A percentile compares a stretch with the other conserved stretches of the same genome.
Evolutionary conservation across 1,140 invertebrate species (phyloP).

Genomic region (Meloidogyne floridensis): DNA sequence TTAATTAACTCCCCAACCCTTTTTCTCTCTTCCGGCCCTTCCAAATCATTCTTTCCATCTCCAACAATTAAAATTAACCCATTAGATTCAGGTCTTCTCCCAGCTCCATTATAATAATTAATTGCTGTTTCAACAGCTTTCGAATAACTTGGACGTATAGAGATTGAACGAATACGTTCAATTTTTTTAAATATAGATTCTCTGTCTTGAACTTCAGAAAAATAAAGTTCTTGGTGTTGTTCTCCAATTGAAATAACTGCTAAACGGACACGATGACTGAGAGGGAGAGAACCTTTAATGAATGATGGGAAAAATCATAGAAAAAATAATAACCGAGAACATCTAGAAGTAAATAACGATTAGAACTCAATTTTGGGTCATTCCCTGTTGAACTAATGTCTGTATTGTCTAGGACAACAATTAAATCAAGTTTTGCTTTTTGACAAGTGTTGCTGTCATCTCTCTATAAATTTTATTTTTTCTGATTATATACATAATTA

Average conservation of each 20-base stretch:
- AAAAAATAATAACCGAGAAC: conserved; percentile 40
- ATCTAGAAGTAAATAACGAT: conserved; percentile 58
- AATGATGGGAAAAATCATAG: neutral
- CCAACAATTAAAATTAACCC: conserved; percentile 52
- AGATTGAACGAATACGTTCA: conserved; percentile 41
- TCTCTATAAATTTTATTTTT: conserved; percentile 6
- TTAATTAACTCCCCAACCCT: conserved; percentile 36
- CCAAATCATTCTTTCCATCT: conserved; percentile 44
- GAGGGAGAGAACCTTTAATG: conserved; percentile 50
- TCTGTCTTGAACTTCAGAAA: conserved; percentile 43
- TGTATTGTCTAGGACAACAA: conserved; percentile 51
- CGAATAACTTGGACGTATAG: conserved; percentile 50
- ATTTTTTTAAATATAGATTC: conserved; percentile 44
- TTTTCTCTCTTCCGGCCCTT: conserved; percentile 40
- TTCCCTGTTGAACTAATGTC: conserved; percentile 34
- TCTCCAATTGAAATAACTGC: conserved; percentile 42
- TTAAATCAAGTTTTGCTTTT: conserved; percentile 51
- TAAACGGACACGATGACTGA: conserved; percentile 42
- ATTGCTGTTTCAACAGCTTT: conserved; percentile 40
- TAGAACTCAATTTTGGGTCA: conserved; percentile 52
- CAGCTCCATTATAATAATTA: conserved; percentile 46
- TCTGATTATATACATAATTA: neutral
- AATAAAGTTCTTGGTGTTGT: conserved; percentile 46
- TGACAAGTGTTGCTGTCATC: conserved; percentile 34
- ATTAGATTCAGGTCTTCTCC: conserved; percentile 40